Base-by-base conservation (phyloP, 2,797 vertebrate genomes). In the Amniataba percoides region DNA sequence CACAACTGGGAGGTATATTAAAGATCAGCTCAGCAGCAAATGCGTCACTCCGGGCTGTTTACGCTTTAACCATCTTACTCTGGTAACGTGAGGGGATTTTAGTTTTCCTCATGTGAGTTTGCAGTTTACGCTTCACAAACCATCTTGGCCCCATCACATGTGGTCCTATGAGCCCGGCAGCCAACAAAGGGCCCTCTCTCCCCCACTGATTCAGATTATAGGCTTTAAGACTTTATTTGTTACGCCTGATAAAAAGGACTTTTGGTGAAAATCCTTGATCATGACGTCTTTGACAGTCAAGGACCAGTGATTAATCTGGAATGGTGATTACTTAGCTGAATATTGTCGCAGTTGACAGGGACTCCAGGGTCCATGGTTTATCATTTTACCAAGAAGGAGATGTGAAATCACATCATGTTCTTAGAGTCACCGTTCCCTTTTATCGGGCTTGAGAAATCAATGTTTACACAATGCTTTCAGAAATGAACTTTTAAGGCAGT, bases 181-280 rank as follows among this genome's bases (percentile, higher is more conserved):
- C 27, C 67, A 86, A 91, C 90, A 91, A 92, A 91, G 85, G 74
- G 57, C 72, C 74, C 73, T 62, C 76, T 90, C 80, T 86, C 68
- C 62, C 77, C 15, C 27, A 40, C 77, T 61, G 75, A 76, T 77
- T 83, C 66, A 81, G 83, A 89, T 92, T 91, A 89, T n/a, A 74
- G 31, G 77, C 79, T 91, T 88, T 82, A n/a, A n/a, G n/a, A 65
- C 76, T 77, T 34, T 55, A 61, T 66, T n/a, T n/a, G 65, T 84
- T 72, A 60, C 1, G 2, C 78, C 53, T 66, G 43, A 92, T 78
- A 74, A 88, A 86, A 46, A 19, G 11, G 13, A 27, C 68, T 74
- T 81, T 49, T 72, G 25, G 74, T 16, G 19, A 69, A 76, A 82
- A 58, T 5, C 23, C 45, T 57, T 14, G 13, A 59, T 74, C 4